phyloP scores from a whole-genome alignment of 1,140 invertebrate species.

The Harpegnathos saltator region DNA sequence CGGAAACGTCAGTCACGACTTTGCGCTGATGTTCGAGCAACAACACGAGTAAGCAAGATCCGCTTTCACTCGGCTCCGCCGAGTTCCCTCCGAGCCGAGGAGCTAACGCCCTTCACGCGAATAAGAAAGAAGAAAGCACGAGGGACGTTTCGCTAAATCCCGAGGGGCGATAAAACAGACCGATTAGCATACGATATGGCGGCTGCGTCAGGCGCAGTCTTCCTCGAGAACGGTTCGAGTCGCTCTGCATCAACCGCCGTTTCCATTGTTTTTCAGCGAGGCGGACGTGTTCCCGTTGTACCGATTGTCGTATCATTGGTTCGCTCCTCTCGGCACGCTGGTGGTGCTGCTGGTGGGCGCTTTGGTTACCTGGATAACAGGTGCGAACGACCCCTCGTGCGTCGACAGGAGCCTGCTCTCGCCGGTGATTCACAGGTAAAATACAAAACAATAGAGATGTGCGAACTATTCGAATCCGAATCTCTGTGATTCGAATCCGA shows the following conservation, averaged over 20 bases:
- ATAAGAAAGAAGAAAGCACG: too few relatives aligned
- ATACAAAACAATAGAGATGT: too few relatives aligned
- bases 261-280: constrained; percentile 77
- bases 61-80: neutral
- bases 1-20: constrained; percentile 78
- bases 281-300: constrained; percentile 89
- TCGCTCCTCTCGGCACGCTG: constrained; percentile 89
- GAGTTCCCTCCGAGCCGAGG: constrained; percentile 33
- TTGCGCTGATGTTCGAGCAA: constrained; percentile 78
- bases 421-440: constrained; percentile 87
- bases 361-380: constrained; percentile 89
- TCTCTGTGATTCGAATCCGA: too few relatives aligned
- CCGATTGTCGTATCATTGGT: constrained; percentile 91
- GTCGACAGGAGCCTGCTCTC: constrained; percentile 88
- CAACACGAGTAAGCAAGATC: constrained; percentile 78
- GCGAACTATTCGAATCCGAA: too few relatives aligned
- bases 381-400: constrained; percentile 86
- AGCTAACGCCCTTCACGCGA: neutral
- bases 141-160: neutral
- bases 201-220: too few relatives aligned
- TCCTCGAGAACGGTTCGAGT: too few relatives aligned
- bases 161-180: too few relatives aligned
- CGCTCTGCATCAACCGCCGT: neutral
- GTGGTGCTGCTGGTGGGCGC: constrained; percentile 89
- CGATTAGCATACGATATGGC: too few relatives aligned